Evolutionary conservation across 1,140 invertebrate genomes (phyloP).

Genomic region (Whitmania pigra): DNA sequence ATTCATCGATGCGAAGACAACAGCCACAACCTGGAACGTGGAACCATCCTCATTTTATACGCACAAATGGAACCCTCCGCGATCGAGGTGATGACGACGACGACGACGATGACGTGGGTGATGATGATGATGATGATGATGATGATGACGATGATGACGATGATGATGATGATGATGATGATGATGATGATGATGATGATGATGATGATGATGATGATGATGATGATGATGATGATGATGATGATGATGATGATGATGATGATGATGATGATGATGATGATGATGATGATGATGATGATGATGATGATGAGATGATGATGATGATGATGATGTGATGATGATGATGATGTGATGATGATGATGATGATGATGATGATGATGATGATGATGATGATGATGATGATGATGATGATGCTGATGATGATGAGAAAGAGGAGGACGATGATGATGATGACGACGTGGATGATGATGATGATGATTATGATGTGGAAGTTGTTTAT

Average conservation of each 20-base stretch:
- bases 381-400: constrained; percentile 6
- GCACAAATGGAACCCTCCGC: too few species aligned
- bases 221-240: too few species aligned
- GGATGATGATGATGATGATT: too few species aligned
- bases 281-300: neutral
- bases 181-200: neutral
- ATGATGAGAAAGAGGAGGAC: too few species aligned
- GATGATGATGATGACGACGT: too few species aligned
- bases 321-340: neutral
- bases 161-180: constrained; percentile 10
- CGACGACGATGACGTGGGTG: neutral
- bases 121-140: constrained; percentile 5
- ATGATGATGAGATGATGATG: neutral
- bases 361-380: constrained; percentile 1
- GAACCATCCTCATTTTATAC: neutral
- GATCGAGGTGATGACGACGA: neutral
- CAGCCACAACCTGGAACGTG: neutral
- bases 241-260: neutral
- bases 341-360: constrained; percentile 8
- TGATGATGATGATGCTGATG: neutral
- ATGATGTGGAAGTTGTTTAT: too few species aligned
- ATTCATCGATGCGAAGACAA: too few species aligned
- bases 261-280: constrained; percentile 8
- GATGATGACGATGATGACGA: constrained; percentile 1
- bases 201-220: too few species aligned